A percentile compares a stretch with the other conserved stretches of the same genome.
Conservation (phyloP, 2,888 invertebrate species). For the Tenthredo scrophulariae region DNA sequence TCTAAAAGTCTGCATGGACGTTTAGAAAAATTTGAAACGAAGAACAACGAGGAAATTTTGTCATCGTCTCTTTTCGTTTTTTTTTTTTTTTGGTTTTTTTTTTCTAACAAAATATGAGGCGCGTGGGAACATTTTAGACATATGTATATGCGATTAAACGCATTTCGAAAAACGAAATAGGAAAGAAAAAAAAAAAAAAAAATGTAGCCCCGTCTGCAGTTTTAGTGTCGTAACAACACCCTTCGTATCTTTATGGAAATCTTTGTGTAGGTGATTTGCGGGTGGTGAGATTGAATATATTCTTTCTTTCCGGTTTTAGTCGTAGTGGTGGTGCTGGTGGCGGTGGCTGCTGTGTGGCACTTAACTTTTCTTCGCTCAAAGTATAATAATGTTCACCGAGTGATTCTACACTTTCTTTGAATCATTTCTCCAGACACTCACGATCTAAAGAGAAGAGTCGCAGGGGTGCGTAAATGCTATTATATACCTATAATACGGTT, state of each 20-base stretch:
- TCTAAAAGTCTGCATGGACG: too few species aligned
- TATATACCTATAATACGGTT: not conserved
- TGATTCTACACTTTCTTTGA: conserved; percentile 29
- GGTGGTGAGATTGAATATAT: not conserved
- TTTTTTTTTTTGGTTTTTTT: too few species aligned
- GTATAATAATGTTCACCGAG: not conserved
- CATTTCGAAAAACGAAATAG: too few species aligned
- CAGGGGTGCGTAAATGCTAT: conserved; percentile 11
- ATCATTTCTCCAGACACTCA: conserved; percentile 20
- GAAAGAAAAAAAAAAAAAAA: not conserved
- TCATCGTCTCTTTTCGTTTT: too few species aligned
- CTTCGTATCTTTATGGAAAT: not conserved
- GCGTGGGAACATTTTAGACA: too few species aligned
- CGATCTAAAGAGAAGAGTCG: not conserved
- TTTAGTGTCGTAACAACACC: not conserved
- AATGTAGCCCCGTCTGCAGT: not conserved
- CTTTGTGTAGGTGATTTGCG: not conserved
- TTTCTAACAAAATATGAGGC: too few species aligned
- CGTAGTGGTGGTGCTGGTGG: not conserved
- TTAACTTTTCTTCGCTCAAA: conserved; percentile 6
- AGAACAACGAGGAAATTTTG: too few species aligned
- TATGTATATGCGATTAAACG: not conserved
- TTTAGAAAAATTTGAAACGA: too few species aligned
- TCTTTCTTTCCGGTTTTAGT: not conserved
- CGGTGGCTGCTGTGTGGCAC: not conserved